These are phyloP conservation scores for Agrilus mali DNA, from an alignment of 2,888 invertebrate species.

Conservation along the genomic window DNA sequence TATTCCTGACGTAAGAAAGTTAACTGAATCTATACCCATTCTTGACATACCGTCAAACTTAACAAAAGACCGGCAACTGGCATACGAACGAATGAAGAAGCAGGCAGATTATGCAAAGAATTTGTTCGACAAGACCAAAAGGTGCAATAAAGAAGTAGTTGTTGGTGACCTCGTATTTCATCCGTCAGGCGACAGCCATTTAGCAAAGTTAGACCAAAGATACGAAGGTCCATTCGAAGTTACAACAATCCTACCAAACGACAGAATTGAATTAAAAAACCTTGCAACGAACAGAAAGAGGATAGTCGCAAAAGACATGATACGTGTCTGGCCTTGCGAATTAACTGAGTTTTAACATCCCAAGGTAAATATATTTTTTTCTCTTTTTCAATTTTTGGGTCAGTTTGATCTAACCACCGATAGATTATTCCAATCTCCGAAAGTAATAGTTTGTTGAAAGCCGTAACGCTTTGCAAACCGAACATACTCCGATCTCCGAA, in stretches of 20 bases:
- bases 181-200: neutral
- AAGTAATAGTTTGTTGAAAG: too few relatives aligned
- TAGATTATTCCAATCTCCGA: too few relatives aligned
- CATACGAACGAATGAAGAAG: slow-evolving; percentile 9
- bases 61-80: slow-evolving; percentile 9
- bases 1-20: slow-evolving; percentile 4
- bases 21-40: slow-evolving; percentile 5
- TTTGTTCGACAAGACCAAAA: too few relatives aligned
- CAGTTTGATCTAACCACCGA: too few relatives aligned
- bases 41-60: slow-evolving; percentile 2
- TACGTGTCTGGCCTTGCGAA: neutral
- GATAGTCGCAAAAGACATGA: neutral
- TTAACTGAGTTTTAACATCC: neutral
- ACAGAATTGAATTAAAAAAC: neutral
- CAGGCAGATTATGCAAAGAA: too few relatives aligned
- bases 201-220: neutral
- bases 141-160: neutral
- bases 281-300: neutral
- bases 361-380: too few relatives aligned
- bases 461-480: too few relatives aligned
- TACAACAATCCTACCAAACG: too few relatives aligned
- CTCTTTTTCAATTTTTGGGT: too few relatives aligned
- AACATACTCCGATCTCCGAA: too few relatives aligned
- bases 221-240: slow-evolving; percentile 5
- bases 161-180: slow-evolving; percentile 3